Percentiles rank a stretch among this genome's conserved stretches.
phyloP scores from a whole-genome alignment of 2,113 vertebrate species.

The Rattus norvegicus region DNA sequence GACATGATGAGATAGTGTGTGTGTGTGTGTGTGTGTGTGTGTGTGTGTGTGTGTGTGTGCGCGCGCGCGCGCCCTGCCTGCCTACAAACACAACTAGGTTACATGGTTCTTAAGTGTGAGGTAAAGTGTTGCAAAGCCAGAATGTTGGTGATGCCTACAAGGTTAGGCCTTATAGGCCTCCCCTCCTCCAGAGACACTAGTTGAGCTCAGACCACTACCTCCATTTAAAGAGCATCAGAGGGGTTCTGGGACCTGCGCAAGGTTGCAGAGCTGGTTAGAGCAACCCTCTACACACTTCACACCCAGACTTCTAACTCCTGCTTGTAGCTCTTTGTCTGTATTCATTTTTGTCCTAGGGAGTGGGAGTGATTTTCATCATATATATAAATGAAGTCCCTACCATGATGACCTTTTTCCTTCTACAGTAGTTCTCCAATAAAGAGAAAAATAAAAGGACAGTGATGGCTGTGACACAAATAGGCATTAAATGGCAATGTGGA shows the following conservation, averaged over 20 bases:
- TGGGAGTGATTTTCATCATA: conserved; percentile 13
- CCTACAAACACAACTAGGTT: background rate
- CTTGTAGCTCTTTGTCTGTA: background rate
- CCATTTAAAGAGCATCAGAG: background rate
- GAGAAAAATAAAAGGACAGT: background rate
- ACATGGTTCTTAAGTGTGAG: background rate
- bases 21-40: background rate
- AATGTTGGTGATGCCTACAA: background rate
- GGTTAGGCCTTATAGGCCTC: background rate
- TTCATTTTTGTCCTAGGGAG: background rate
- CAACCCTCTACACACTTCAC: background rate
- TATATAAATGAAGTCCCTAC: conserved; percentile 47
- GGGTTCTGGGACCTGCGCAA: background rate
- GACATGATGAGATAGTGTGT: background rate
- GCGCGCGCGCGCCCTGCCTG: too few species aligned
- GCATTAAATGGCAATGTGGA: background rate
- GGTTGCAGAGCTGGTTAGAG: background rate
- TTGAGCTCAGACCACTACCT: background rate
- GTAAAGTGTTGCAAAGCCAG: background rate
- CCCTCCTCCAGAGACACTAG: background rate
- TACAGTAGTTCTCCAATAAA: conserved; percentile 9
- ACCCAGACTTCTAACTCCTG: background rate
- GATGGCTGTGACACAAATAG: conserved; percentile 29
- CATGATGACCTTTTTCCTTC: conserved; percentile 35
- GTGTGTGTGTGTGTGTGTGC: background rate